phyloP scores from a whole-genome alignment of 2,113 vertebrate species.

The Elgaria multicarinata region DNA sequence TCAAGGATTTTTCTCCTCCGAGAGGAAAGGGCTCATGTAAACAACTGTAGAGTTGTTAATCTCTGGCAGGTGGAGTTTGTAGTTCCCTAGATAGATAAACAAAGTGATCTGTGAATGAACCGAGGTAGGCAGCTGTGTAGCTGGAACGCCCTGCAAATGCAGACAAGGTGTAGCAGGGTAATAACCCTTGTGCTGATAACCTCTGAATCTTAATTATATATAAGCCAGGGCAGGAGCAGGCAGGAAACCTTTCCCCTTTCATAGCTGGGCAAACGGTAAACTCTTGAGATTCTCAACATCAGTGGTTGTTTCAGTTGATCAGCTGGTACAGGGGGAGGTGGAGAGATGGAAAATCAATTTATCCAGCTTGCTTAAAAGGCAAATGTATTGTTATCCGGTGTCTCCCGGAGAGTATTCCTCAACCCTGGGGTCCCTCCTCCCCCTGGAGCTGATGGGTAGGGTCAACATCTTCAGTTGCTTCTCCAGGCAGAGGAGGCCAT shows the following conservation, averaged over 20 bases:
- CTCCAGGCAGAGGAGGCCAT: neutral
- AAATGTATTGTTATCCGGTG: conserved; percentile 64
- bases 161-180: neutral
- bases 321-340: conserved; percentile 20
- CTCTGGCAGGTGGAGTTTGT: neutral
- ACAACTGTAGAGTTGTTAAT: no score
- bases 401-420: conserved; percentile 45
- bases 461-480: neutral
- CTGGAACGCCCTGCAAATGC: neutral
- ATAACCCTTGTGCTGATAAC: neutral
- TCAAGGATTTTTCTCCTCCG: neutral
- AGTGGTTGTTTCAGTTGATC: conserved; percentile 51
- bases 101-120: neutral
- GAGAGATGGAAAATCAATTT: conserved; percentile 58
- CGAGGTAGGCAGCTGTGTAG: neutral
- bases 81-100: neutral
- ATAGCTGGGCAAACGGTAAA: conserved; percentile 48
- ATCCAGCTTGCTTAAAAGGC: conserved; percentile 66
- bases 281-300: conserved; percentile 42
- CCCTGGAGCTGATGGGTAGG: neutral
- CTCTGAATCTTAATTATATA: neutral
- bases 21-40: neutral
- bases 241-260: conserved; percentile 49
- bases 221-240: neutral
- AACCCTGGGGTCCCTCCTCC: neutral